Evolutionary conservation across 2,113 vertebrate genomes (phyloP).

Genomic region (Lates calcarifer): DNA sequence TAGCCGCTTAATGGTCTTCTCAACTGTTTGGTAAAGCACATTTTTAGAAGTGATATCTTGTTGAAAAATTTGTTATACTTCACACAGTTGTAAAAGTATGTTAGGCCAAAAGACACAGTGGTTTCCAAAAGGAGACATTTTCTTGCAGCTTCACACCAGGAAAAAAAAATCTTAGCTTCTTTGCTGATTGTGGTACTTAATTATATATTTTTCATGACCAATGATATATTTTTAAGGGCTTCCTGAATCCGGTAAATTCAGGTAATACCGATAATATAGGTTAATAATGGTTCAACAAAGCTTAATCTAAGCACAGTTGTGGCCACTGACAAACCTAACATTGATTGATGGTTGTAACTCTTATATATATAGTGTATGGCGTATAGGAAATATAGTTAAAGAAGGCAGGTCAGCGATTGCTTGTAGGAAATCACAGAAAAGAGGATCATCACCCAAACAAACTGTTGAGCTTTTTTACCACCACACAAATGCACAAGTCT

Average conservation of each 20-base stretch:
- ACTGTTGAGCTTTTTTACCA: background rate
- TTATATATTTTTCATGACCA: background rate
- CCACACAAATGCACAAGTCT: background rate
- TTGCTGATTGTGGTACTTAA: background rate
- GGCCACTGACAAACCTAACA: too few species aligned
- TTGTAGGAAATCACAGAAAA: background rate
- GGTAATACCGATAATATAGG: too few species aligned
- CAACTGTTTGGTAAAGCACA: background rate
- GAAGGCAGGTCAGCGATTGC: background rate
- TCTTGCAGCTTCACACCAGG: background rate
- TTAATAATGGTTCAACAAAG: background rate
- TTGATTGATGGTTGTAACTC: too few species aligned
- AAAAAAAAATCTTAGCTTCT: background rate
- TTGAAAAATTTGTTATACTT: background rate
- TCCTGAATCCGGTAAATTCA: background rate
- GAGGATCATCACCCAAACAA: background rate
- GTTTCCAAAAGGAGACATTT: background rate
- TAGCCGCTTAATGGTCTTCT: background rate
- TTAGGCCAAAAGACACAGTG: background rate
- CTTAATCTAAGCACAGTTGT: too few species aligned
- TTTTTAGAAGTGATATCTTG: background rate
- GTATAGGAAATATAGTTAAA: background rate
- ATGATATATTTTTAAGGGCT: background rate
- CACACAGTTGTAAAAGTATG: background rate
- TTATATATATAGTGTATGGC: too few species aligned